phyloP scores from a whole-genome alignment of 2,888 invertebrate species.

The Unio pictorum region DNA sequence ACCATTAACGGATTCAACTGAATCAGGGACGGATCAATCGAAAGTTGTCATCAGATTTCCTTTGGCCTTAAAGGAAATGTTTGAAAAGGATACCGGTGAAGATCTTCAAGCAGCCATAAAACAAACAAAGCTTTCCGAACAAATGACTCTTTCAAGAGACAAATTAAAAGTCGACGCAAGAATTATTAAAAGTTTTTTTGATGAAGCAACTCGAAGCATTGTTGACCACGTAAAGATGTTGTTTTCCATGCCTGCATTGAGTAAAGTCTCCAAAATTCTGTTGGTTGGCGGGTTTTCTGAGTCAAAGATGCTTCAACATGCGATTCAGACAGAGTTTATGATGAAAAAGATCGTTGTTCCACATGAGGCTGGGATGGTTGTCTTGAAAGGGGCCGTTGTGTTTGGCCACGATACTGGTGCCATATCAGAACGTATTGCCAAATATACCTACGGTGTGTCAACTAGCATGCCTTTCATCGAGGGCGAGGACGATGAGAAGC shows the following conservation, averaged over 20 bases:
- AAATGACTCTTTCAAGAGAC: neutral
- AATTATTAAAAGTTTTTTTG: conserved; percentile 3
- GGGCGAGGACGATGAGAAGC: neutral
- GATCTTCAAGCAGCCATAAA: neutral
- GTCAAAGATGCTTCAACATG: conserved; percentile 5
- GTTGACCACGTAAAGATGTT: conserved; percentile 1
- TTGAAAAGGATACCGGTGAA: neutral
- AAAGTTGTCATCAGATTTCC: too few relatives aligned
- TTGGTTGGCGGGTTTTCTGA: conserved; percentile 22
- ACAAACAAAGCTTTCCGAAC: neutral
- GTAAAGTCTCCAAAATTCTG: conserved; percentile 4
- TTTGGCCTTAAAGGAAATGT: too few relatives aligned
- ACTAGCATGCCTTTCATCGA: conserved; percentile 1
- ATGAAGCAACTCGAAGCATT: conserved; percentile 5
- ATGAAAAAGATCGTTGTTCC: conserved; percentile 4
- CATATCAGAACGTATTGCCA: conserved; percentile 6
- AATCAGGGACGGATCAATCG: too few relatives aligned
- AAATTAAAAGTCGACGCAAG: conserved; percentile 6
- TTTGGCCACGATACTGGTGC: conserved; percentile 10
- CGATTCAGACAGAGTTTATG: conserved; percentile 4
- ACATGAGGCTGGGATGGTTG: conserved; percentile 9
- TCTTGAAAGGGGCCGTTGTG: conserved; percentile 17
- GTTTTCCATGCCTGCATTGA: neutral
- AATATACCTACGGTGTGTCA: conserved; percentile 12
- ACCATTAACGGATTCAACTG: too few relatives aligned